These are phyloP conservation scores for Perca fluviatilis DNA, from an alignment of 2,113 vertebrate species.

Conservation along the genomic window DNA sequence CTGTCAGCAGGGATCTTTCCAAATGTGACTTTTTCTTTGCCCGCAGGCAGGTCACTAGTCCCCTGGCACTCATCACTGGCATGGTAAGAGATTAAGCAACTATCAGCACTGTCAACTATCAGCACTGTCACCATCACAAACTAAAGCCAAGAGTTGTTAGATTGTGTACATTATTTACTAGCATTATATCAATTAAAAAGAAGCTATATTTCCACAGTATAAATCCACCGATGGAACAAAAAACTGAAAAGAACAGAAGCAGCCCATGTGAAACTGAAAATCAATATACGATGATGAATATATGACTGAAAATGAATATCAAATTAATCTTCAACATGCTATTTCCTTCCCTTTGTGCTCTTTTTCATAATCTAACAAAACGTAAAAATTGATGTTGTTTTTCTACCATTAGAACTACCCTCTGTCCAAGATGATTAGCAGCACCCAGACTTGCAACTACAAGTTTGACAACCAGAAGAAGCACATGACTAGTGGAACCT, in stretches of 20 bases:
- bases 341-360: not conserved
- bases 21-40: constrained; percentile 86
- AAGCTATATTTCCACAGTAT: not conserved
- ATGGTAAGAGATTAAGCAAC: constrained; percentile 80
- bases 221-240: not conserved
- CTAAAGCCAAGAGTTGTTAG: not conserved
- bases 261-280: not conserved
- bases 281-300: no score
- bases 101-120: no score
- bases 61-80: constrained; percentile 90
- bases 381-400: not conserved
- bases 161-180: not conserved
- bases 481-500: constrained; percentile 87
- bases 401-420: constrained; percentile 80
- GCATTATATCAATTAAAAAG: not conserved
- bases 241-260: not conserved
- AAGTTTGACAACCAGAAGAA: constrained; percentile 89
- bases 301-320: no score
- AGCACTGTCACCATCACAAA: not conserved
- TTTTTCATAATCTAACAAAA: constrained; percentile 1
- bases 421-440: constrained; percentile 87
- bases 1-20: constrained; percentile 87
- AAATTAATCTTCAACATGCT: not conserved
- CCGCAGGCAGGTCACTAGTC: constrained; percentile 85
- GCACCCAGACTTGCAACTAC: constrained; percentile 90